A percentile compares a stretch with the other conserved stretches of the same genome.
Conservation (phyloP, 2,113 vertebrate genomes). For the Poecilia latipinna region DNA sequence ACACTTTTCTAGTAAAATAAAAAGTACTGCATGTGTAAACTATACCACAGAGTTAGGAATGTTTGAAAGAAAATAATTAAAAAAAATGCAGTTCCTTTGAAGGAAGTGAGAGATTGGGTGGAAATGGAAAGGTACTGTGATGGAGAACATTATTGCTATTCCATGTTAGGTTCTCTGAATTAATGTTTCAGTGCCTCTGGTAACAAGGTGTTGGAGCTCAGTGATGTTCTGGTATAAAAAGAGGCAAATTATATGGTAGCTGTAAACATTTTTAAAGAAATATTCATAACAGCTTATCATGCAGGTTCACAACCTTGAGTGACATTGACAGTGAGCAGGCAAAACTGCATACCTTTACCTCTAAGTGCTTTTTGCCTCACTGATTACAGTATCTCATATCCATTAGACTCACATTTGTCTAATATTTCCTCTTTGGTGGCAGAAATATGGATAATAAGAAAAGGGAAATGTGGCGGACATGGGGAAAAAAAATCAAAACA, state of each 20-base stretch:
- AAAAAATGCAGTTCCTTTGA: slow-evolving; percentile 34
- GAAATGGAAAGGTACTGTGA: slow-evolving; percentile 24
- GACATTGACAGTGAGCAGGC: slow-evolving; percentile 6
- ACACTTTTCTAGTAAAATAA: slow-evolving; percentile 9
- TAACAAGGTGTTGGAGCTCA: not conserved
- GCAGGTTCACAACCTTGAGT: slow-evolving; percentile 14
- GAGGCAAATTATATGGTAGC: slow-evolving; percentile 5
- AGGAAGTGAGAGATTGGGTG: slow-evolving; percentile 25
- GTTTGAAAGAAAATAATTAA: slow-evolving; percentile 15
- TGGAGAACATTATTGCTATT: slow-evolving; percentile 72
- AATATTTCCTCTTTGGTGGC: slow-evolving; percentile 73
- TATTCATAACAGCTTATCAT: slow-evolving; percentile 1
- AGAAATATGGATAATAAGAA: slow-evolving; percentile 47
- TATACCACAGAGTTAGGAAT: slow-evolving; percentile 36
- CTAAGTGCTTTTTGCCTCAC: slow-evolving; percentile 54
- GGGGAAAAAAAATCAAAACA: slow-evolving; percentile 11
- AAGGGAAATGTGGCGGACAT: not conserved
- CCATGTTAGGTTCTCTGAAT: slow-evolving; percentile 26
- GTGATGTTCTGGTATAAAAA: slow-evolving; percentile 28
- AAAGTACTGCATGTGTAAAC: slow-evolving; percentile 4
- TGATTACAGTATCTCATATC: slow-evolving; percentile 24
- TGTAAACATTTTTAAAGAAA: slow-evolving; percentile 11
- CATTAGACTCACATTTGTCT: slow-evolving; percentile 20
- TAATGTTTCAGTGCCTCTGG: slow-evolving; percentile 13
- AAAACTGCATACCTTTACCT: slow-evolving; percentile 16